A percentile compares a stretch with the other conserved stretches of the same genome.
Conservation (phyloP, 2,888 invertebrate genomes). For the Lithophane ornitopus region DNA sequence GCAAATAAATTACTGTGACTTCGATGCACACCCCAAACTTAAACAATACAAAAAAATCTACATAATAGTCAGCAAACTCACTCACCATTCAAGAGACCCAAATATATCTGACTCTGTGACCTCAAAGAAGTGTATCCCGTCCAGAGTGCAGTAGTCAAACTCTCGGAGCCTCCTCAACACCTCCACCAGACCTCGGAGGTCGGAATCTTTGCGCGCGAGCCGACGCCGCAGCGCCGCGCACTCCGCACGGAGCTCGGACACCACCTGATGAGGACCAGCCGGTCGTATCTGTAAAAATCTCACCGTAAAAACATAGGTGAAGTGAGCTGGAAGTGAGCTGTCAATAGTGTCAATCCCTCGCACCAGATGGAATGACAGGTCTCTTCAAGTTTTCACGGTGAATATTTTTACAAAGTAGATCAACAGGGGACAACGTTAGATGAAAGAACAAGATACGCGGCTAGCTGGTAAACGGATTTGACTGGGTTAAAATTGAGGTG, state of each 20-base stretch:
- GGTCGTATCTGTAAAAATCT: background rate
- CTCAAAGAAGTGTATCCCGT: conserved; percentile 89
- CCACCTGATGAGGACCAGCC: conserved; percentile 72
- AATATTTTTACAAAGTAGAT: conserved; percentile 4
- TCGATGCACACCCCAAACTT: background rate
- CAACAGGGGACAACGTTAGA: conserved; percentile 1
- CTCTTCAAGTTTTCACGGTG: background rate
- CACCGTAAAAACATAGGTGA: background rate
- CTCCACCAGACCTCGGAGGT: conserved; percentile 89
- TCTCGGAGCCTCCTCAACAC: conserved; percentile 88
- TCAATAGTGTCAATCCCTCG: background rate
- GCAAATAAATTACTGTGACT: background rate
- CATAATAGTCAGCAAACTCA: conserved; percentile 26
- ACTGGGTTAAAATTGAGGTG: background rate
- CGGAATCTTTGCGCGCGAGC: conserved; percentile 86
- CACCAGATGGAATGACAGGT: background rate
- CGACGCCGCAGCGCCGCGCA: conserved; percentile 80
- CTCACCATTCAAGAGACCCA: conserved; percentile 80
- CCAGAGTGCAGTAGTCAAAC: conserved; percentile 87
- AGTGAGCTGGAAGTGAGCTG: background rate
- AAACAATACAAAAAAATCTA: background rate
- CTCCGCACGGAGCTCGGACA: conserved; percentile 81
- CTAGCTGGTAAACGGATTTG: background rate
- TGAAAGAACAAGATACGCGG: background rate
- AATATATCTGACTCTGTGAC: conserved; percentile 87